Conservation (phyloP, 2,797 vertebrate species). For the Syndactyla subalaris region DNA sequence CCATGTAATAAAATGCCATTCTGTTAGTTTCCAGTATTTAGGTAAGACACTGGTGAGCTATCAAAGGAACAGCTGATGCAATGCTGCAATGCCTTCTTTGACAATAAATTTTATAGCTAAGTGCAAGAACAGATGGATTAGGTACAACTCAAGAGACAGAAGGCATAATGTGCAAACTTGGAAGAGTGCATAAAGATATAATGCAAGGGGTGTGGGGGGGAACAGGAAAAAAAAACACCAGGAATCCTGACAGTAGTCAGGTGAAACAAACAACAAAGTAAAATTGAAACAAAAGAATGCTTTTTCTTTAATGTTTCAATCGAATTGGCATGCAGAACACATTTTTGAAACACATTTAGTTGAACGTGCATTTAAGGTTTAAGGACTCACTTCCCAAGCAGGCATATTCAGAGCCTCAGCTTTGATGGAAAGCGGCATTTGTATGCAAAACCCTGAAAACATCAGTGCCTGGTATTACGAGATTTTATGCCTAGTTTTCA, state of each 20-base stretch:
- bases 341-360: background rate
- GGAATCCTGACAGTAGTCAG: background rate
- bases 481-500: background rate
- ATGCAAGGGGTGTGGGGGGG: rapidly evolving
- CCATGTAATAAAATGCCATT: background rate
- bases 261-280: background rate
- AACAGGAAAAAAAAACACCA: background rate
- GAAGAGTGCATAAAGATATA: background rate
- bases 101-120: background rate
- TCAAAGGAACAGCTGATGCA: background rate
- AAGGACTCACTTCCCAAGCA: background rate
- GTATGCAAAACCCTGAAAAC: background rate
- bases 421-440: background rate
- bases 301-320: background rate
- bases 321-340: background rate
- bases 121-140: background rate
- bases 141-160: background rate
- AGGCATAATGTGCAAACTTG: background rate
- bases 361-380: background rate
- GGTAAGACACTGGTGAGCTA: background rate
- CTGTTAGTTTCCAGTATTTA: background rate
- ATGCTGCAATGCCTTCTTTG: background rate
- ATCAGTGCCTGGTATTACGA: background rate
- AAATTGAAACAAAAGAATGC: background rate
- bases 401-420: background rate